Evolutionary conservation across 1,140 invertebrate genomes (phyloP).

Genomic region (Bradysia coprophila): DNA sequence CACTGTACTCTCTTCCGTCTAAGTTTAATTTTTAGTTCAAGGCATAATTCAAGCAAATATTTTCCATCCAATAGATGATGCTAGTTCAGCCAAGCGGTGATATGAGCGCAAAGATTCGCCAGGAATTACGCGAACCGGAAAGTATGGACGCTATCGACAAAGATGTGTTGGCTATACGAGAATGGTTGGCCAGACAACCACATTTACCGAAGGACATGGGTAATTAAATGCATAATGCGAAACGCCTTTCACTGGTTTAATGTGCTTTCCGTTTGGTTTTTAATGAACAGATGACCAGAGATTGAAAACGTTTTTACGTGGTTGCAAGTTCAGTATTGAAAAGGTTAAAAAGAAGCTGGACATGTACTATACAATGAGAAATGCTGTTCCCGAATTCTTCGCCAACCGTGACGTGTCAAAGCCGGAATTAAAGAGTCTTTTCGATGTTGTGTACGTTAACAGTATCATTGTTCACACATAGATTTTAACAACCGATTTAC

Average conservation of each 20-base stretch:
- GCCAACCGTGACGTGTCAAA: constrained; percentile 48
- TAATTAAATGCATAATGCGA: too few species aligned
- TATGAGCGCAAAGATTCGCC: constrained; percentile 48
- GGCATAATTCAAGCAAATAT: too few species aligned
- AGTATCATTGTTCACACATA: not conserved
- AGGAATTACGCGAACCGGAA: constrained; percentile 54
- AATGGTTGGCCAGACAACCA: constrained; percentile 52
- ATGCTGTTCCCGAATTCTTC: constrained; percentile 68
- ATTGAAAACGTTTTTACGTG: constrained; percentile 56
- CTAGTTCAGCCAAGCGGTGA: constrained; percentile 52
- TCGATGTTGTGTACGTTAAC: constrained; percentile 46
- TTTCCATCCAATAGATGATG: too few species aligned
- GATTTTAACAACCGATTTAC: too few species aligned
- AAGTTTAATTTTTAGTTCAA: too few species aligned
- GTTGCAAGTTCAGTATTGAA: constrained; percentile 67
- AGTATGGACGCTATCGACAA: constrained; percentile 35
- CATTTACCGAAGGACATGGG: constrained; percentile 42
- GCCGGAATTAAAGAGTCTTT: constrained; percentile 47
- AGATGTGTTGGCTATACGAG: constrained; percentile 42
- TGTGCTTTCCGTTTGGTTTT: too few species aligned
- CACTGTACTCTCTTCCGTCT: too few species aligned
- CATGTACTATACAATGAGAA: constrained; percentile 59
- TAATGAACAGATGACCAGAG: constrained; percentile 36
- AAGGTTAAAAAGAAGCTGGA: constrained; percentile 67
- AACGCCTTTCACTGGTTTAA: not conserved